Evolutionary conservation across 2,888 invertebrate genomes (phyloP), one percentile per base, ranked within the genome.

Genomic region (Lissocephala sabroskyi): DNA sequence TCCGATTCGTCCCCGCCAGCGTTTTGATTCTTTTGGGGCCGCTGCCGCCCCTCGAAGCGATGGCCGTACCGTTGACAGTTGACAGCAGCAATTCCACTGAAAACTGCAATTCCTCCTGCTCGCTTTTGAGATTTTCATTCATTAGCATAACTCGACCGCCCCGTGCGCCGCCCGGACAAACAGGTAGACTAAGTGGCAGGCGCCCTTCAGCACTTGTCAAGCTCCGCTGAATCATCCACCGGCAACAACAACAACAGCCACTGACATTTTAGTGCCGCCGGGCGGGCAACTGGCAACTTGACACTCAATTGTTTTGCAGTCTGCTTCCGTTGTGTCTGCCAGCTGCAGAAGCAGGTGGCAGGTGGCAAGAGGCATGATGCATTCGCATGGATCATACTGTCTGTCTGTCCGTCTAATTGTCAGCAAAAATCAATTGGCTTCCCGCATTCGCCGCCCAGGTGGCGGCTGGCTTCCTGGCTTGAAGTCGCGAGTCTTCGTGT

Each of bases 371-470:
- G 65, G 51, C 58, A 62, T 55, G 19, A 14, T 44, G 35, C 19
- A 44, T 39, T 16, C 23, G 3, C 14, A 39, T 39, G 11, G 59
- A 47, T 62, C 59, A 47, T 52, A 41, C 52, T 49, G 39, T 42
- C 16, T 36, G 18, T 18, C 36, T 18, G 16, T n/a, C n/a, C 3
- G 56, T 59, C 62, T 56, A 58, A 40, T 51, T 65, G 74, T 65
- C 70, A 62, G 52, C 52, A 50, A 64, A 62, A 74, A 74, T 68
- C 75, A 74, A 74, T 68, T 70, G 66, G 63, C 58, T 63, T 18
- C 9, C 7, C 2, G 18, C n/a, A 4, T 9, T n/a, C 17, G 10
- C 10, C 17, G 18, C 41, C 13, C 30, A 29, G 17, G 29, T 41
- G 29, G 13, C 29, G n/a, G 41, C 36, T 28, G 39, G 23, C 39